A percentile compares a stretch with the other conserved stretches of the same genome.
Evolutionary conservation across 2,888 invertebrate species (phyloP).

Genomic region (Dusona sp.): DNA sequence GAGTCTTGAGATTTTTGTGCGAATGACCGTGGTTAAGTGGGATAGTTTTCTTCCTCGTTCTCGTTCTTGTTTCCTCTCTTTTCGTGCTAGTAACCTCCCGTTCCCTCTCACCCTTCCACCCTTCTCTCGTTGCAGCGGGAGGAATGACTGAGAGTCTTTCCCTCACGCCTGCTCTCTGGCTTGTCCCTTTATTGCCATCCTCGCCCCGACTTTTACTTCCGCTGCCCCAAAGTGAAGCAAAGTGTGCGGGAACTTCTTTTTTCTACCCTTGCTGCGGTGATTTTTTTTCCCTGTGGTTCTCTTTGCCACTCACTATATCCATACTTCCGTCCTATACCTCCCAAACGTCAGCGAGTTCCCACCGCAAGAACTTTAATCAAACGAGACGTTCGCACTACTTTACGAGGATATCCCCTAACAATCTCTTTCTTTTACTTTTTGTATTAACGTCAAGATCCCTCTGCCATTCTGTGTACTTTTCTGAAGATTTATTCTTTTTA

Average conservation of each 20-base stretch:
- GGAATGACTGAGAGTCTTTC: constrained; percentile 55
- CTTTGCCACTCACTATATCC: constrained; percentile 53
- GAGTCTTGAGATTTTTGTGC: constrained; percentile 67
- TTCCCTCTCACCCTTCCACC: background rate
- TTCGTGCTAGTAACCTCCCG: constrained; percentile 8
- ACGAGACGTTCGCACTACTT: constrained; percentile 64
- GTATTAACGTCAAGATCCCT: constrained; percentile 20
- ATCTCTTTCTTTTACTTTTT: background rate
- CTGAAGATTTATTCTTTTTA: background rate
- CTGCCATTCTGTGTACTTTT: background rate
- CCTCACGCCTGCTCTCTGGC: constrained; percentile 47
- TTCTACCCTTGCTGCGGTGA: constrained; percentile 46
- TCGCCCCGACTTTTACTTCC: constrained; percentile 62
- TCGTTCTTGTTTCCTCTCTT: constrained; percentile 25
- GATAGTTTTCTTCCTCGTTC: constrained; percentile 58
- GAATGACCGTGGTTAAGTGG: constrained; percentile 67
- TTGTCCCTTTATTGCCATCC: constrained; percentile 63
- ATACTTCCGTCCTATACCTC: constrained; percentile 15
- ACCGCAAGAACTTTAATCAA: constrained; percentile 70
- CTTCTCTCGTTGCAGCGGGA: constrained; percentile 7
- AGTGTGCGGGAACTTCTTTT: constrained; percentile 55
- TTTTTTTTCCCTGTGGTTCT: constrained; percentile 47
- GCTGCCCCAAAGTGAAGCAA: constrained; percentile 38
- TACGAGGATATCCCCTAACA: constrained; percentile 57
- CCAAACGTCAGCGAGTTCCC: constrained; percentile 36